Conservation (phyloP, 2,113 vertebrate genomes). For the Argyrosomus japonicus region DNA sequence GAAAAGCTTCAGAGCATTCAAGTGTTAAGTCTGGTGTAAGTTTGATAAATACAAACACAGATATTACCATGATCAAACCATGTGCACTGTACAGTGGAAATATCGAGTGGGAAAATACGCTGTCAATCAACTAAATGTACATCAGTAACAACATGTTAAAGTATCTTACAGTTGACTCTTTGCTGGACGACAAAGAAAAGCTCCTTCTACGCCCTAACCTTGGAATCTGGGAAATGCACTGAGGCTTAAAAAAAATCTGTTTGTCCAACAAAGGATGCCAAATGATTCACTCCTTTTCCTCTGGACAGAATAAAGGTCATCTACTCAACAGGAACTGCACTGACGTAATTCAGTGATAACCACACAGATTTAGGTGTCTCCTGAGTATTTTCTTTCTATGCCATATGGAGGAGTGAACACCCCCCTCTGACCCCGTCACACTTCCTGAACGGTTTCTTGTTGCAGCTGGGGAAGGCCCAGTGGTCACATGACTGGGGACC, state of each 20-base stretch:
- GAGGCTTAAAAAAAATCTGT: conserved; percentile 13
- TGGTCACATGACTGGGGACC: conserved; percentile 74
- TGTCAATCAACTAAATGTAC: background rate
- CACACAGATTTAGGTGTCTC: conserved; percentile 45
- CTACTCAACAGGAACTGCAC: conserved; percentile 56
- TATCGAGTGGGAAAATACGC: background rate
- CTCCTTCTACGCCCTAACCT: background rate
- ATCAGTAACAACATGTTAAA: background rate
- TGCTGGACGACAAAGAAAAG: background rate
- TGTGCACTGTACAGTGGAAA: background rate
- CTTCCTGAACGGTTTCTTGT: conserved; percentile 71
- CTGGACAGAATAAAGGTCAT: conserved; percentile 57
- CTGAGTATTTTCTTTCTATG: conserved; percentile 39
- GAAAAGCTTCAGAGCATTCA: background rate
- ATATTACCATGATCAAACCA: background rate
- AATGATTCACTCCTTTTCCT: conserved; percentile 55
- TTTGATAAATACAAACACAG: too few relatives aligned
- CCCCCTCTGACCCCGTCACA: conserved; percentile 27
- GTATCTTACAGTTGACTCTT: background rate
- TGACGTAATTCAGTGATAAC: conserved; percentile 55
- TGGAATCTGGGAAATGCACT: conserved; percentile 44
- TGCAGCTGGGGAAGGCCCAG: conserved; percentile 57
- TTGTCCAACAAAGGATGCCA: conserved; percentile 52
- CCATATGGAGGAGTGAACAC: conserved; percentile 40
- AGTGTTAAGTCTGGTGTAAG: background rate